Percentiles rank a stretch among this genome's conserved stretches.
Evolutionary conservation across 2,888 invertebrate genomes (phyloP).

Genomic region (Biston stratarius): DNA sequence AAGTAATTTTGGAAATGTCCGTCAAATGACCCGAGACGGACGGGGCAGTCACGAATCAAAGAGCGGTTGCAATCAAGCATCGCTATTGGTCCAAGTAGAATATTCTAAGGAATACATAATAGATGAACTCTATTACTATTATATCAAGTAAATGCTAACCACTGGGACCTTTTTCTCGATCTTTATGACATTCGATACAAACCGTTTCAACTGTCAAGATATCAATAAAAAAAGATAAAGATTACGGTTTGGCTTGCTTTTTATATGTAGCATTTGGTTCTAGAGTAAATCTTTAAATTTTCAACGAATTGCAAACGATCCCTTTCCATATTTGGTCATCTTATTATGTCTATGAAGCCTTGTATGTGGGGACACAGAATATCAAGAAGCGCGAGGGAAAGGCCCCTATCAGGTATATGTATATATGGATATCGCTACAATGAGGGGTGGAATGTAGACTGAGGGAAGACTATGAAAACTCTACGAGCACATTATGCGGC

Average conservation of each 20-base stretch:
- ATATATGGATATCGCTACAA: slow-evolving; percentile 7
- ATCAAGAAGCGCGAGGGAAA: not conserved
- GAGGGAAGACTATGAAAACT: slow-evolving; percentile 19
- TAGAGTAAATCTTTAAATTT: too few relatives aligned
- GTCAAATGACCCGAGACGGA: slow-evolving; percentile 10
- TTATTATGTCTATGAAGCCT: too few relatives aligned
- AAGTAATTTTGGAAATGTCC: slow-evolving; percentile 27
- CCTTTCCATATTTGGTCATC: too few relatives aligned
- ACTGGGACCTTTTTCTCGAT: not conserved
- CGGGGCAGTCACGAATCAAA: not conserved
- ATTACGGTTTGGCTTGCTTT: not conserved
- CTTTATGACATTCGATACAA: not conserved
- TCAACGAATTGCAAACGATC: too few relatives aligned
- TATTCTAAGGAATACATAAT: slow-evolving; percentile 31
- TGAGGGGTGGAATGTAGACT: slow-evolving; percentile 21
- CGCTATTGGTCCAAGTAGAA: slow-evolving; percentile 53
- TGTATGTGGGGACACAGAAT: not conserved
- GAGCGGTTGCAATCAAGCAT: slow-evolving; percentile 25
- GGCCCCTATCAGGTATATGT: not conserved
- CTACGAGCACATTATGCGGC: slow-evolving; percentile 13
- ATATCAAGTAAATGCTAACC: slow-evolving; percentile 23
- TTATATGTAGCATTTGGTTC: too few relatives aligned
- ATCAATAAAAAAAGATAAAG: not conserved
- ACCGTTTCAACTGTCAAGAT: not conserved
- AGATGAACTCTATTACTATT: slow-evolving; percentile 15